Conservation (phyloP, 1,140 invertebrate genomes). For the Radopholus similis region DNA sequence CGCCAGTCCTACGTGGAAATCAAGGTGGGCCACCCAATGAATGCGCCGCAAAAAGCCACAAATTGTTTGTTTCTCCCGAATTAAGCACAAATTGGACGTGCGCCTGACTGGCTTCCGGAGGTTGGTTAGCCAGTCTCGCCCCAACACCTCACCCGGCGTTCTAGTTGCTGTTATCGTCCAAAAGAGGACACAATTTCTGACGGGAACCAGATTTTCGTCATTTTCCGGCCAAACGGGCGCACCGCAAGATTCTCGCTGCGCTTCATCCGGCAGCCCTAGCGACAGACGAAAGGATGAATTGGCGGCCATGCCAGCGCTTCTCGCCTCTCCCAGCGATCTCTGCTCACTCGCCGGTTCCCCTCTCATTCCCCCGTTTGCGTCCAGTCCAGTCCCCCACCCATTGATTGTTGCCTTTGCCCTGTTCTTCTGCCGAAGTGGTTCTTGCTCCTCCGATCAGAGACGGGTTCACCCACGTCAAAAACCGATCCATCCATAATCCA, state of each 20-base stretch:
- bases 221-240: slow-evolving; percentile 58
- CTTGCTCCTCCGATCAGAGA: not conserved
- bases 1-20: slow-evolving; percentile 56
- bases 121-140: slow-evolving; percentile 20
- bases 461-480: not conserved
- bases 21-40: no score
- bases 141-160: not conserved
- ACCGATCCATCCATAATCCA: not conserved
- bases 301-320: not conserved
- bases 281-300: not conserved
- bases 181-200: slow-evolving; percentile 59
- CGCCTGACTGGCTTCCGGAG: slow-evolving; percentile 57
- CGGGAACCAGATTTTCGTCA: slow-evolving; percentile 57
- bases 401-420: not conserved
- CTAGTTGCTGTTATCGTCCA: slow-evolving; percentile 59
- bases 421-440: not conserved
- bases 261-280: slow-evolving; percentile 50
- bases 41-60: no score
- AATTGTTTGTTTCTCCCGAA: no score
- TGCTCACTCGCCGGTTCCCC: not conserved
- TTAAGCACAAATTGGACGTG: slow-evolving; percentile 56
- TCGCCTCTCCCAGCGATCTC: not conserved
- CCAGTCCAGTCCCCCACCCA: not conserved
- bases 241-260: slow-evolving; percentile 59
- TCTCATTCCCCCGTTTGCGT: not conserved